phyloP scores from a whole-genome alignment of 2,797 vertebrate genomes.

The Fistularia commersonii region DNA sequence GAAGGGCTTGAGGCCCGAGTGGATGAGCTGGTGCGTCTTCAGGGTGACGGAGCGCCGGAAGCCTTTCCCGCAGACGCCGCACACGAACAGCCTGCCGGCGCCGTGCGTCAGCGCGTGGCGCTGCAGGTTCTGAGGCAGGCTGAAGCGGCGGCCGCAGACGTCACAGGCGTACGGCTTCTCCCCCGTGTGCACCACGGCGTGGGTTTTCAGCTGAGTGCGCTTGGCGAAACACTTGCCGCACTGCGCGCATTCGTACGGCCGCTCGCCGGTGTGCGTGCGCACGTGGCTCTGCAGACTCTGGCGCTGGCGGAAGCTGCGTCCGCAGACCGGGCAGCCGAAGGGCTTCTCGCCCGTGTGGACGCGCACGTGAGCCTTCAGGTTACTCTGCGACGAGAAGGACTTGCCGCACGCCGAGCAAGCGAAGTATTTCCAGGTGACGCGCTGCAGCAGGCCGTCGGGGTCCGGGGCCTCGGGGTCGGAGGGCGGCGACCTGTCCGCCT shows the following conservation, averaged over 20 bases:
- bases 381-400: conserved; percentile 58
- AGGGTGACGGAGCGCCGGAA: conserved; percentile 74
- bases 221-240: conserved; percentile 72
- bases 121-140: conserved; percentile 71
- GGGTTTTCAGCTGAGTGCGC: conserved; percentile 69
- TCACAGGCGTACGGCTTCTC: conserved; percentile 67
- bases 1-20: conserved; percentile 73
- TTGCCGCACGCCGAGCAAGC: conserved; percentile 58
- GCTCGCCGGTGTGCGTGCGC: conserved; percentile 60
- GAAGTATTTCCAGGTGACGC: conserved; percentile 38
- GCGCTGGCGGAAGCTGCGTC: conserved; percentile 57
- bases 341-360: conserved; percentile 63
- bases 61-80: conserved; percentile 66
- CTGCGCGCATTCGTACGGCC: conserved; percentile 53
- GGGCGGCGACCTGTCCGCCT: conserved; percentile 1
- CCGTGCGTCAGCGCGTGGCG: conserved; percentile 68
- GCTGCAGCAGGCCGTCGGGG: not conserved
- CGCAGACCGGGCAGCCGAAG: conserved; percentile 57
- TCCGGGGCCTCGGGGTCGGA: conserved; percentile 2
- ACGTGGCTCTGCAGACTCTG: conserved; percentile 63
- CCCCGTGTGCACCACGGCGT: conserved; percentile 63
- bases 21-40: conserved; percentile 70
- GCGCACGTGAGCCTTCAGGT: conserved; percentile 54
- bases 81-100: conserved; percentile 63
- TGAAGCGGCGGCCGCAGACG: conserved; percentile 70